Percentiles rank a stretch among this genome's conserved stretches.
These are phyloP conservation scores for Margaritifera margaritifera DNA, from an alignment of 2,888 invertebrate species.

Conservation along the genomic window DNA sequence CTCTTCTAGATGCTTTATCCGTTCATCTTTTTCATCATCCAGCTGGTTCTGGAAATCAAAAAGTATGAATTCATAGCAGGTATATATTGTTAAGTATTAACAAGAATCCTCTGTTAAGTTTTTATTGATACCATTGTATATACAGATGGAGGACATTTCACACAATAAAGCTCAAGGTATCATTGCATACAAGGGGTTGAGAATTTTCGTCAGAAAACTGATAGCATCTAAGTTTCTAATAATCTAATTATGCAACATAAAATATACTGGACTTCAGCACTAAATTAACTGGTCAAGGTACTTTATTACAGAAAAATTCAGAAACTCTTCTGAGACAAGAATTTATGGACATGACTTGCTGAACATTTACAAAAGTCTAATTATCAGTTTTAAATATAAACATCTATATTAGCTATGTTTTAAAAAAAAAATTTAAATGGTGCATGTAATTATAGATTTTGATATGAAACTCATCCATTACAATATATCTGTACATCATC, in stretches of 20 bases:
- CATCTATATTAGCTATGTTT: not conserved
- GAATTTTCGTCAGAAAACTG: not conserved
- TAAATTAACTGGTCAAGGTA: too few relatives aligned
- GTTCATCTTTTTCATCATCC: slow-evolving; percentile 62
- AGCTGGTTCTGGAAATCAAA: slow-evolving; percentile 50
- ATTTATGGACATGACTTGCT: too few relatives aligned
- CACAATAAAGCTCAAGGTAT: not conserved
- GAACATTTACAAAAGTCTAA: not conserved
- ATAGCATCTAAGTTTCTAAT: not conserved
- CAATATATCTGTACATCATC: too few relatives aligned
- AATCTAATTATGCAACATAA: too few relatives aligned
- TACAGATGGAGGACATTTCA: not conserved
- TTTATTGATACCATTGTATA: not conserved
- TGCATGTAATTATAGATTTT: not conserved
- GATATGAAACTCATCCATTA: too few relatives aligned
- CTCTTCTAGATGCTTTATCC: slow-evolving; percentile 56
- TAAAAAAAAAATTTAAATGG: not conserved
- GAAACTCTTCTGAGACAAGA: too few relatives aligned
- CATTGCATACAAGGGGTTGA: not conserved
- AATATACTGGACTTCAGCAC: too few relatives aligned
- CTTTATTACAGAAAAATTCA: too few relatives aligned
- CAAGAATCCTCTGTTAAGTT: not conserved
- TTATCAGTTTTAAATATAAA: not conserved
- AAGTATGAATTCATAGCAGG: not conserved
- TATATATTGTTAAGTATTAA: not conserved